A percentile compares a stretch with the other conserved stretches of the same genome.
phyloP scores from a whole-genome alignment of 2,113 vertebrate species.

The Eulacestoma nigropectus region DNA sequence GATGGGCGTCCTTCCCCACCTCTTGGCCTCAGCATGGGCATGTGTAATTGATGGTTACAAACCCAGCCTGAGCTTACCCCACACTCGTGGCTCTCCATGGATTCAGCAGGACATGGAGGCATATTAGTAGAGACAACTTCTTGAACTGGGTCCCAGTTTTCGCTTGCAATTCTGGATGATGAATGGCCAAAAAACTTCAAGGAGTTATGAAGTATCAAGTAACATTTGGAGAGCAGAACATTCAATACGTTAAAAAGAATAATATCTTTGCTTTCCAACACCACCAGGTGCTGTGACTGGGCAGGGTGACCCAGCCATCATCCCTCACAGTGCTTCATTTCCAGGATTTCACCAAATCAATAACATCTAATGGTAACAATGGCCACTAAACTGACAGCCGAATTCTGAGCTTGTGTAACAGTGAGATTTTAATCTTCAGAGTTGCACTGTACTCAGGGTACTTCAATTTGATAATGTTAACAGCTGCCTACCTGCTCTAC shows the following conservation, averaged over 20 bases:
- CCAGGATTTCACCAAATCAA: background rate
- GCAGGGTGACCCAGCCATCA: background rate
- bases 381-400: background rate
- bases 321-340: background rate
- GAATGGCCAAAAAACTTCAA: background rate
- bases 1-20: background rate
- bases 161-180: background rate
- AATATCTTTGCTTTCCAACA: background rate
- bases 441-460: background rate
- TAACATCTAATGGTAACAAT: background rate
- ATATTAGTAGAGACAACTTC: background rate
- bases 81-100: fast-evolving
- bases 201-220: background rate
- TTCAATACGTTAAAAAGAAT: background rate
- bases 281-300: background rate
- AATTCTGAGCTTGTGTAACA: background rate
- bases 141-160: slow-evolving; percentile 8
- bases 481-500: background rate
- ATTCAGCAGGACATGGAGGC: background rate
- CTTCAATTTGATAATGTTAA: background rate
- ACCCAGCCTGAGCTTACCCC: background rate
- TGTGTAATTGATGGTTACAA: fast-evolving
- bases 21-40: background rate
- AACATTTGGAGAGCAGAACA: background rate
- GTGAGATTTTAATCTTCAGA: background rate